Base-by-base conservation (phyloP, 2,888 invertebrate genomes). In the Lacanobia wlatinum region DNA sequence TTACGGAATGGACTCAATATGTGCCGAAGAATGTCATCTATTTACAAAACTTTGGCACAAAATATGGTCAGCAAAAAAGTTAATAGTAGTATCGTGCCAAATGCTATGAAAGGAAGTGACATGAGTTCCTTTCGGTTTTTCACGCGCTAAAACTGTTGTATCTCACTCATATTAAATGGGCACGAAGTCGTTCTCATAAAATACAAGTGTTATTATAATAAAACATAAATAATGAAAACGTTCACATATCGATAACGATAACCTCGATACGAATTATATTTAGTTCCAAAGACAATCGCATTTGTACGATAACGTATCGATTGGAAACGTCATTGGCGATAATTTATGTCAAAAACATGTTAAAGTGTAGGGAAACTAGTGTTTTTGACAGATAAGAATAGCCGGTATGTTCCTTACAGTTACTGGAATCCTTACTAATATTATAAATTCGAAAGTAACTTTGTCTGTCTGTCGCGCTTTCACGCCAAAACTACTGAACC, bases 251-350 rank as follows among this genome's bases (percentile, higher is more conserved):
- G 55, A 69, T 61, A 60, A 18, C 52, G 52, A 76, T 76, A 80
- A 55, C 43, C 66, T 43, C 56, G 55, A 76, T 81, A 65, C 69
- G 18, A 43, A 34, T 55, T 23, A 56, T 63, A 23, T 78, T 78
- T 52, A 38, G 60, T 61, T 61, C 60, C 50, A 23, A 55, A 56
- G 43, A 50, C 8, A 72, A 78, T 61, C 48, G 55, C 10, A 71
- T 70, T 73, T 70, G 46, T 16, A 48, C 72, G 78, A 60, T 74
- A 74, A 72, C 23, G 46, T 77, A 76, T 59, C 58, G 21, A 53
- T 34, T 14, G 18, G 38, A 34, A 14, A 78, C 52, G 71, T 71
- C 59, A 18, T 21, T 56, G 18, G 23, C 46, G 12, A 40, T 40
- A 12, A 12, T 12, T 12, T 10, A 3, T 40, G 12, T 12, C 6